Percentiles rank a stretch among this genome's conserved stretches.
These are phyloP conservation scores for Magallana angulata DNA, from an alignment of 1,140 invertebrate genomes.

Conservation along the genomic window DNA sequence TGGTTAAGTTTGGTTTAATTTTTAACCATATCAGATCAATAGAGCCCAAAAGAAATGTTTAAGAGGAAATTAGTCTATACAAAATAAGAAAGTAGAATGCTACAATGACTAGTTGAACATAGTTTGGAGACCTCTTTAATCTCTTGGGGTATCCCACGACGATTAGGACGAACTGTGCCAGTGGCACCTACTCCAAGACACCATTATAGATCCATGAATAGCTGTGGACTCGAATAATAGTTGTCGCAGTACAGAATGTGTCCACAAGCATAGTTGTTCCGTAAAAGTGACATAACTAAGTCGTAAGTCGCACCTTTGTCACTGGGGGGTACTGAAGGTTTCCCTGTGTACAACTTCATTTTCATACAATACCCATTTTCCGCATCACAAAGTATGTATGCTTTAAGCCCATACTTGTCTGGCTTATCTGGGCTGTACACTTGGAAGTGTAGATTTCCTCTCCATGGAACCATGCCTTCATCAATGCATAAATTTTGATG, in stretches of 20 bases:
- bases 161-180: conserved; percentile 54
- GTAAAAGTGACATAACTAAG: conserved; percentile 48
- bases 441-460: conserved; percentile 32
- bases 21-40: no score
- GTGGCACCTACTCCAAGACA: conserved; percentile 38
- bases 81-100: no score
- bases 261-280: conserved; percentile 17
- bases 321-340: neutral
- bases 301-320: conserved; percentile 49
- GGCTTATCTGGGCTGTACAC: conserved; percentile 66
- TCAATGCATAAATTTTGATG: conserved; percentile 61
- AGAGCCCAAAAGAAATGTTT: no score
- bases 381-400: conserved; percentile 58
- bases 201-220: conserved; percentile 50
- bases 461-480: conserved; percentile 64
- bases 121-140: conserved; percentile 42
- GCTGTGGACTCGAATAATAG: conserved; percentile 44
- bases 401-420: conserved; percentile 66
- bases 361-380: conserved; percentile 57
- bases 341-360: conserved; percentile 58
- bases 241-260: conserved; percentile 6
- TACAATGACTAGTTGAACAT: neutral
- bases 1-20: no score
- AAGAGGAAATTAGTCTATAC: no score
- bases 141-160: conserved; percentile 49